phyloP scores from a whole-genome alignment of 1,140 invertebrate genomes.

The Heliothis subflexa region DNA sequence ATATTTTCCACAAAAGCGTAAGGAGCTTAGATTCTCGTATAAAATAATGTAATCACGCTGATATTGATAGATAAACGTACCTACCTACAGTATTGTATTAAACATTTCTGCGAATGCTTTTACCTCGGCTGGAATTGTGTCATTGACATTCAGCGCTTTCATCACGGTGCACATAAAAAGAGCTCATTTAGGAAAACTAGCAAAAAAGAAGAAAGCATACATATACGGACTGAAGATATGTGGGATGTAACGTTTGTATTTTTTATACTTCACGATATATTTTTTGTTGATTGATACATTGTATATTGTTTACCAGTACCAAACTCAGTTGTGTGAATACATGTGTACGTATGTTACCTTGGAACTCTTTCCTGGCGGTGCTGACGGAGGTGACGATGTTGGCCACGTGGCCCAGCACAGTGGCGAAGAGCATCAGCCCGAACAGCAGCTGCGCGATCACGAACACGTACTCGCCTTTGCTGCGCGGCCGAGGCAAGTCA shows the following conservation, averaged over 20 bases:
- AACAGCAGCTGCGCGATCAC: constrained; percentile 96
- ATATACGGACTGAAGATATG: not conserved
- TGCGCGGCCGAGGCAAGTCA: constrained; percentile 92
- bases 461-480: constrained; percentile 96
- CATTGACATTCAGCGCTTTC: constrained; percentile 4
- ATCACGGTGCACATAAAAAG: not conserved
- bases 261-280: too few relatives aligned
- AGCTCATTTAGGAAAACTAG: not conserved
- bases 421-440: constrained; percentile 96
- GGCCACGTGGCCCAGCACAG: constrained; percentile 96
- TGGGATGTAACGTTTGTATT: too few relatives aligned
- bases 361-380: constrained; percentile 97
- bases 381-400: constrained; percentile 98
- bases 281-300: not conserved
- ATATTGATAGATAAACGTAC: constrained; percentile 24
- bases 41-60: constrained; percentile 35
- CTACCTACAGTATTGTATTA: constrained; percentile 14
- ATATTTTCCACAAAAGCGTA: constrained; percentile 29
- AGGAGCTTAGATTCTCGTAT: constrained; percentile 16
- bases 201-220: not conserved
- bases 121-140: constrained; percentile 11
- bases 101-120: constrained; percentile 24
- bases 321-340: not conserved
- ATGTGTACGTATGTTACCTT: constrained; percentile 90
- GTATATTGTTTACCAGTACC: not conserved